These are phyloP conservation scores for Fratercula arctica DNA, from an alignment of 2,797 vertebrate species.

Conservation along the genomic window DNA sequence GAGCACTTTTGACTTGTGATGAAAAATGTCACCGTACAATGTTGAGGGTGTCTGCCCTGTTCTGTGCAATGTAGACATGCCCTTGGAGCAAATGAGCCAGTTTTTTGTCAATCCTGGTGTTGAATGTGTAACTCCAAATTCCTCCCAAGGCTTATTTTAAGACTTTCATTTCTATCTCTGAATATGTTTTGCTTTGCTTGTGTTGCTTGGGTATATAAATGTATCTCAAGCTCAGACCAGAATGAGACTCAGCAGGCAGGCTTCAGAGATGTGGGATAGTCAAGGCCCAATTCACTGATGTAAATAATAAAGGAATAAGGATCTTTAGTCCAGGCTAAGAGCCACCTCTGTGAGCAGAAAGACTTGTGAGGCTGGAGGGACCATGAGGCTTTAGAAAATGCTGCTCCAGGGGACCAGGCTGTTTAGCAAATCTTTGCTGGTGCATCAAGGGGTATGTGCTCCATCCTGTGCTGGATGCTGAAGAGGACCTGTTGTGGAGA, in stretches of 20 bases:
- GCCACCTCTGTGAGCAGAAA: background rate
- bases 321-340: background rate
- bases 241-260: background rate
- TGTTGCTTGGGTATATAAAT: background rate
- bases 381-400: background rate
- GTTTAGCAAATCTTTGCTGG: background rate
- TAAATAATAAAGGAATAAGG: background rate
- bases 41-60: rapidly evolving
- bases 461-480: background rate
- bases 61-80: background rate
- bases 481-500: background rate
- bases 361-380: background rate
- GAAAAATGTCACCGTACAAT: background rate
- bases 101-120: background rate
- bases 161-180: background rate
- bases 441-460: background rate
- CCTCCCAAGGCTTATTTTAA: background rate
- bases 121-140: background rate
- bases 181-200: background rate
- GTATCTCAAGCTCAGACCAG: background rate
- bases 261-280: background rate
- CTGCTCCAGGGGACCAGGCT: background rate
- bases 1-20: background rate
- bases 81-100: background rate
- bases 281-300: background rate